A percentile compares a stretch with the other conserved stretches of the same genome.
phyloP scores from a whole-genome alignment of 2,888 invertebrate genomes.

The Scaptomyza parva region DNA sequence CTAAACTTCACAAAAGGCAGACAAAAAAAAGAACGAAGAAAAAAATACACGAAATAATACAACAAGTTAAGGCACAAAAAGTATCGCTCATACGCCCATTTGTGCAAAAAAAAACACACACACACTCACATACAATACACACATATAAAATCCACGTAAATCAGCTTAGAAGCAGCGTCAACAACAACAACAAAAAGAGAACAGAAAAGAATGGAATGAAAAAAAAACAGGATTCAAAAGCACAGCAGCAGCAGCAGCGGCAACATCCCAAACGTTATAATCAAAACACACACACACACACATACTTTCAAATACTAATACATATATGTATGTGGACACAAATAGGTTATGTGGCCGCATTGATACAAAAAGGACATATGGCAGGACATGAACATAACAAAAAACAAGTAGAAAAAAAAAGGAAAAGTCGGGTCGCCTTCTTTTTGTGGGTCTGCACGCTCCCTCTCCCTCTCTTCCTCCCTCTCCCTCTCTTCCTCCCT shows the following conservation, averaged over 20 bases:
- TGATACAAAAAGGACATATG: slow-evolving; percentile 73
- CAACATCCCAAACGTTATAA: slow-evolving; percentile 50
- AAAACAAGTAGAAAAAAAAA: slow-evolving; percentile 52
- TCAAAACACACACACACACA: slow-evolving; percentile 53
- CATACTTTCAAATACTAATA: background rate
- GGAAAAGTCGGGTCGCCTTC: slow-evolving; percentile 23
- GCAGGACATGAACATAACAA: slow-evolving; percentile 54
- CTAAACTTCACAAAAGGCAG: slow-evolving; percentile 58
- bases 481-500: background rate
- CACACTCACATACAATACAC: slow-evolving; percentile 24
- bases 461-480: background rate
- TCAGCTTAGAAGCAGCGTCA: slow-evolving; percentile 55
- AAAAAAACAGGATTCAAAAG: slow-evolving; percentile 37
- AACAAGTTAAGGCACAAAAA: slow-evolving; percentile 23
- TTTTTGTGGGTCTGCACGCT: slow-evolving; percentile 20
- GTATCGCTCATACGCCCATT: slow-evolving; percentile 69
- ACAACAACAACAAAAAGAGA: slow-evolving; percentile 13
- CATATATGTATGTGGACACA: slow-evolving; percentile 1
- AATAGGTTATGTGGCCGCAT: slow-evolving; percentile 46
- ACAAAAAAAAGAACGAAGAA: slow-evolving; percentile 19
- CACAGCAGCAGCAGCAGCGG: slow-evolving; percentile 37
- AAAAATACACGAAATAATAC: too few species aligned
- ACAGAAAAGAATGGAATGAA: background rate
- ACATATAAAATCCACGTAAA: slow-evolving; percentile 58
- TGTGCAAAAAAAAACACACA: slow-evolving; percentile 23